phyloP scores from a whole-genome alignment of 2,113 vertebrate genomes.

The Acanthisitta chloris region DNA sequence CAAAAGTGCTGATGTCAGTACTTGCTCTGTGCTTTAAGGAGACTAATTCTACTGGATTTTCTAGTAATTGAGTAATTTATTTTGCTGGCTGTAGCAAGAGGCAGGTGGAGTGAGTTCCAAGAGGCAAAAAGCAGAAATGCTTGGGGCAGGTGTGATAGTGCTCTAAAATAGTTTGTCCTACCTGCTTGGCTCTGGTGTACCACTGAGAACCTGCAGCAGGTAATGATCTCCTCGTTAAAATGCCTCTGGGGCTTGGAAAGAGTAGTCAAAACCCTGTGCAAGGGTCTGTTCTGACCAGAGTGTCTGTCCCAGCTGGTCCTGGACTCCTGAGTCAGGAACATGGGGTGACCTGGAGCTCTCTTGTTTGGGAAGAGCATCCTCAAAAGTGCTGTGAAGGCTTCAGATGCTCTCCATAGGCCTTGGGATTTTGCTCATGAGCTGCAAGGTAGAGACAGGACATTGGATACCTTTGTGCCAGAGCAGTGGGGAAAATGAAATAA shows the following conservation, averaged over 20 bases:
- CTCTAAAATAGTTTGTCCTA: not conserved
- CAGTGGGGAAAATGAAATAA: not conserved
- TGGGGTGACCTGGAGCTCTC: not conserved
- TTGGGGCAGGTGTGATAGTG: not conserved
- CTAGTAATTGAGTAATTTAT: not conserved
- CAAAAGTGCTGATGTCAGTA: not conserved
- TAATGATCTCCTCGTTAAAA: not conserved
- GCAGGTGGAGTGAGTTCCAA: not conserved
- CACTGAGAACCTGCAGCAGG: not conserved
- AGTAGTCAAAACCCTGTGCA: rapidly evolving
- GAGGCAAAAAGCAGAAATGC: not conserved
- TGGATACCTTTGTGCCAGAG: not conserved
- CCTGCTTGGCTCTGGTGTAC: not conserved
- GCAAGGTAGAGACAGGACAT: not conserved
- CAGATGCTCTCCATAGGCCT: not conserved
- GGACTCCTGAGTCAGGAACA: not conserved
- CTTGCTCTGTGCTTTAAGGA: not conserved
- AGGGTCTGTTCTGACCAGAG: not conserved
- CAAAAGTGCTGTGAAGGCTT: not conserved
- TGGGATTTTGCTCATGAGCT: not conserved
- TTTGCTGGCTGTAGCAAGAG: not conserved
- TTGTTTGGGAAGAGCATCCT: not conserved
- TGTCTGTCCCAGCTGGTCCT: not conserved
- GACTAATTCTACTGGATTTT: not conserved
- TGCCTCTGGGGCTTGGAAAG: not conserved